Evolutionary conservation across 2,113 vertebrate genomes (phyloP), one percentile per base, ranked within the genome.

Genomic region (Sceloporus tristichus): DNA sequence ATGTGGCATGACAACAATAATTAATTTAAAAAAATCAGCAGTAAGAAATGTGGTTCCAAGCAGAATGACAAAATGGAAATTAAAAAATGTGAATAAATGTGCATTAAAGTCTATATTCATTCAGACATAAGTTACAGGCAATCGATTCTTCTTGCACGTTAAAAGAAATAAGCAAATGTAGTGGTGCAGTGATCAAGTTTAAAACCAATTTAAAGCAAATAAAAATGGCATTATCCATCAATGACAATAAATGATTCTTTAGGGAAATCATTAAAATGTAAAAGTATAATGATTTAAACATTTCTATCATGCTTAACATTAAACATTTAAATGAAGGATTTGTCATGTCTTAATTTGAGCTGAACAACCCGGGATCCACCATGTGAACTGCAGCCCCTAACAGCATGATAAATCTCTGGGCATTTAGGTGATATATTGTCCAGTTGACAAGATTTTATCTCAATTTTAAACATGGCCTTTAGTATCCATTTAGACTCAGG

Each of bases 1-100:
- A 87, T 82, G 79, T 70, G 75, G 21, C 59, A 66, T 75, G 71
- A 54, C 54, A 75, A 87, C 40, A 82, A 75, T 87, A 87, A 87
- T 82, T 87, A 82, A 82, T n/a, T n/a, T 87, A 34, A 53, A 23
- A 62, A 75, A 25, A 87, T 76, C 86, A 87, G 79, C 71, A 34
- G 7, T 80, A 87, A 80, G 23, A 62, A 73, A 79, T 59, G 86
- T 82, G 29, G 27, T 82, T 66, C 71, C 27, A 76, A 75, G 56
- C 42, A 48, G 65, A 82, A 80, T 80, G 78, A 42, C 77, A 73
- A 80, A 80, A 80, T 59, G n/a, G 27, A 86, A 87, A 87, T 87
- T 66, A 77, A 85, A 85, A 77, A 29, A 34, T 59, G 53, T 53
- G 56, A 75, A 75, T 48, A 65, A 65, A 82, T 75, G 40, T 38